Base-by-base conservation (phyloP, 2,888 invertebrate species). In the Prosopocoilus inquinatus region DNA sequence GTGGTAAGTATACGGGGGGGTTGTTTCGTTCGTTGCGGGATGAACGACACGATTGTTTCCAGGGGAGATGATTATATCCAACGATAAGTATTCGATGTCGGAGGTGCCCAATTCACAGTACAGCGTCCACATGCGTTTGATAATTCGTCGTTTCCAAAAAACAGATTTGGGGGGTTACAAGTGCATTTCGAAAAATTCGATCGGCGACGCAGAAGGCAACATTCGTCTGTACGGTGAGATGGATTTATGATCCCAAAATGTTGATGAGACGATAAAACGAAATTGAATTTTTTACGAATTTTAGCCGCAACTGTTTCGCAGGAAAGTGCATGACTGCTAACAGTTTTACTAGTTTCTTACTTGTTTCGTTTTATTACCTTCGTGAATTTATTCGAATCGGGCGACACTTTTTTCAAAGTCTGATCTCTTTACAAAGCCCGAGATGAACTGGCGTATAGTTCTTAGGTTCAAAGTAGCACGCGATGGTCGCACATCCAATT, bases 41-140 rank as follows among this genome's bases (percentile, higher is more conserved):
- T 28, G 3, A 28, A 28, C 4, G 4, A 5, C 20, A 28, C 20
- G 20, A 28, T 28, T 28, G 2, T 41, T 13, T 54, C 5, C 80
- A 93, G 94, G 91, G 69, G 93, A 93, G 78, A 94, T 94, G 93
- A 91, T 94, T 77, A 92, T 94, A 75, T 82, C 88, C 48, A 93
- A 91, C 72, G 89, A 89, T 74, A 91, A 93, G 75, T 93, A 92
- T 77, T 80, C 84, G 59, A 91, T 93, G 85, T 85, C 86, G 43
- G 93, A 93, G 76, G 85, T 85, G 71, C 87, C 85, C 77, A 84
- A 85, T 66, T 89, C 90, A 1, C 88, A 90, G 75, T 93, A 93
- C 80, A 89, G 91, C 71, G 87, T 91, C 7, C 89, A 90, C 74
- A 92, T 93, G 92, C 82, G 85, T 50, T 81, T 94, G 59, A 82